These are phyloP conservation scores for Amyelois transitella DNA, from an alignment of 1,140 invertebrate species.

Conservation along the genomic window DNA sequence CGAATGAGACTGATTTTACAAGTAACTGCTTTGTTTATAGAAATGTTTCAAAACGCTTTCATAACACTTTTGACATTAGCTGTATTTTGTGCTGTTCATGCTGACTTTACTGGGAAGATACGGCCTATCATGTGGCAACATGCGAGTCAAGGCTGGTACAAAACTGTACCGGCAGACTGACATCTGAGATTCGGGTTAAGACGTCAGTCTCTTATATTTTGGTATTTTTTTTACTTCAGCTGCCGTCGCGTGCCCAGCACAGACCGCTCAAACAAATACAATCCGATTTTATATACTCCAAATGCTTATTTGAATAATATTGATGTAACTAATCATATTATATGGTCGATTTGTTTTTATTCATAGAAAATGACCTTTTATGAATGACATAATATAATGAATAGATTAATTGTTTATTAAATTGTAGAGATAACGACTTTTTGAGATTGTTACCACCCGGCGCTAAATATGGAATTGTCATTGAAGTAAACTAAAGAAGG, in stretches of 20 bases:
- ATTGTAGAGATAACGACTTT: slow-evolving; percentile 67
- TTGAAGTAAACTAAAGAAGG: slow-evolving; percentile 2
- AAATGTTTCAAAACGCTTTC: slow-evolving; percentile 49
- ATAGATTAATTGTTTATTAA: slow-evolving; percentile 65
- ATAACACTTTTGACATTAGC: slow-evolving; percentile 14
- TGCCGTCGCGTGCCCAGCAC: slow-evolving; percentile 10
- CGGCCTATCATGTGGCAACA: neutral
- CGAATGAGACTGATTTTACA: slow-evolving; percentile 74
- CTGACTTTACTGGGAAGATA: neutral
- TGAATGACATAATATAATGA: slow-evolving; percentile 63
- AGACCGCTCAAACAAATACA: slow-evolving; percentile 11
- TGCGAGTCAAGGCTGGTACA: neutral
- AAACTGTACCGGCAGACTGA: no score
- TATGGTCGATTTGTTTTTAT: slow-evolving; percentile 47
- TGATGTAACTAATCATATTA: slow-evolving; percentile 43
- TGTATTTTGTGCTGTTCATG: neutral
- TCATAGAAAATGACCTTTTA: slow-evolving; percentile 59
- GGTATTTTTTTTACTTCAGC: neutral
- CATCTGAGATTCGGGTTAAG: no score
- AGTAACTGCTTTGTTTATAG: slow-evolving; percentile 61
- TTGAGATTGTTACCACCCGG: slow-evolving; percentile 71
- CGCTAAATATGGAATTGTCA: slow-evolving; percentile 49
- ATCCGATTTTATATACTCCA: slow-evolving; percentile 37
- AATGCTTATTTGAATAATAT: slow-evolving; percentile 38
- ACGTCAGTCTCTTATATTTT: neutral